These are phyloP conservation scores for Trichoplusia ni DNA, from an alignment of 1,140 invertebrate genomes.

Conservation along the genomic window DNA sequence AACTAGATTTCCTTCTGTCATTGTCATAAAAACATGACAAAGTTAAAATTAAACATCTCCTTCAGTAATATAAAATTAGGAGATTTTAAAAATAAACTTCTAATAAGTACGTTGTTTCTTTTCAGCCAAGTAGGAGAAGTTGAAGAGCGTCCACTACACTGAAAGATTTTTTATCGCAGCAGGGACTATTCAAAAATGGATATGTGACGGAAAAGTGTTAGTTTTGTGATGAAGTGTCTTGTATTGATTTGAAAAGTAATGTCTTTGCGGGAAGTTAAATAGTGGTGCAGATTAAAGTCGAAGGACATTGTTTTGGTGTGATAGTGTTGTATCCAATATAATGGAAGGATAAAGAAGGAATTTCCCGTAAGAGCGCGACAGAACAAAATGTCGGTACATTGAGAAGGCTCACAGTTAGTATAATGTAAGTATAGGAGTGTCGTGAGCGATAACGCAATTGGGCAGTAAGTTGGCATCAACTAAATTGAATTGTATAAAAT, in stretches of 20 bases:
- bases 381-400: slow-evolving; percentile 53
- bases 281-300: slow-evolving; percentile 54
- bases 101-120: slow-evolving; percentile 27
- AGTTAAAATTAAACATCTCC: no score
- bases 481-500: slow-evolving; percentile 51
- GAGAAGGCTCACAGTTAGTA: slow-evolving; percentile 45
- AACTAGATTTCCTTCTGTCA: no score
- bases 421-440: slow-evolving; percentile 55
- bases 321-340: slow-evolving; percentile 79
- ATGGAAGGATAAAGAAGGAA: slow-evolving; percentile 72
- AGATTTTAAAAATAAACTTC: no score
- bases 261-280: slow-evolving; percentile 66
- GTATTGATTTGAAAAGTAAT: slow-evolving; percentile 53
- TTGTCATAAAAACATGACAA: no score
- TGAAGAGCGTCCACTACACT: slow-evolving; percentile 51
- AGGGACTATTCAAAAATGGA: slow-evolving; percentile 72
- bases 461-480: slow-evolving; percentile 45
- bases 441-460: slow-evolving; percentile 38
- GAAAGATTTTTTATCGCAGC: slow-evolving; percentile 79
- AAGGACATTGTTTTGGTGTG: slow-evolving; percentile 77
- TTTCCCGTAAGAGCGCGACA: slow-evolving; percentile 66
- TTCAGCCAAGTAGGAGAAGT: slow-evolving; percentile 68
- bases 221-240: slow-evolving; percentile 68
- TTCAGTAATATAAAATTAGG: no score
- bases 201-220: slow-evolving; percentile 75